These are phyloP conservation scores for Drosophila oshimai DNA, from an alignment of 1,140 invertebrate species.

Conservation along the genomic window DNA sequence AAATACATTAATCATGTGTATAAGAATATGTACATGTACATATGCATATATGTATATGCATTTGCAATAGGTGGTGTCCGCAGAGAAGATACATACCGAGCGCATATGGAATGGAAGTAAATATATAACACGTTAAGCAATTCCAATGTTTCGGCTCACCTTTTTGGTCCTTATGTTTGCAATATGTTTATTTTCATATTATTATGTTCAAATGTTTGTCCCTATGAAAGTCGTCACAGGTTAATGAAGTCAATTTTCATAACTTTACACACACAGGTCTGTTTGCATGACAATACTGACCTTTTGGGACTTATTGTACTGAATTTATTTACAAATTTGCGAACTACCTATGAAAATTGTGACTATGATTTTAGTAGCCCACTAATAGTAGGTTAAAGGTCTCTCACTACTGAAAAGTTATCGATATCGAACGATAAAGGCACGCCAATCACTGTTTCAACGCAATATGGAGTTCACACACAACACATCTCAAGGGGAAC, in stretches of 20 bases:
- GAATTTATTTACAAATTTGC: constrained; percentile 25
- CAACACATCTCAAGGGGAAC: no score
- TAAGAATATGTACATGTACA: constrained; percentile 1
- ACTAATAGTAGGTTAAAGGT: constrained; percentile 34
- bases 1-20: constrained; percentile 2
- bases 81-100: neutral
- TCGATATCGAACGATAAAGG: no score
- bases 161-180: neutral
- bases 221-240: no score
- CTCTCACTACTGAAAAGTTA: constrained; percentile 6
- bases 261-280: neutral
- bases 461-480: no score
- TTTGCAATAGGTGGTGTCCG: neutral
- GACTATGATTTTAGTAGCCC: constrained; percentile 17
- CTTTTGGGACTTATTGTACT: neutral
- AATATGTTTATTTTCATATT: neutral
- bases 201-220: neutral
- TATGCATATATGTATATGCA: neutral
- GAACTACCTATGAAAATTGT: constrained; percentile 11
- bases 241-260: neutral
- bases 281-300: neutral
- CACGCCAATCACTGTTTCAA: no score
- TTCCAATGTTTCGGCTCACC: neutral
- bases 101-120: constrained; percentile 1
- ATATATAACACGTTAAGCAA: constrained; percentile 3